Conservation (phyloP, 2,797 vertebrate species). For the Chrysocyon brachyurus region DNA sequence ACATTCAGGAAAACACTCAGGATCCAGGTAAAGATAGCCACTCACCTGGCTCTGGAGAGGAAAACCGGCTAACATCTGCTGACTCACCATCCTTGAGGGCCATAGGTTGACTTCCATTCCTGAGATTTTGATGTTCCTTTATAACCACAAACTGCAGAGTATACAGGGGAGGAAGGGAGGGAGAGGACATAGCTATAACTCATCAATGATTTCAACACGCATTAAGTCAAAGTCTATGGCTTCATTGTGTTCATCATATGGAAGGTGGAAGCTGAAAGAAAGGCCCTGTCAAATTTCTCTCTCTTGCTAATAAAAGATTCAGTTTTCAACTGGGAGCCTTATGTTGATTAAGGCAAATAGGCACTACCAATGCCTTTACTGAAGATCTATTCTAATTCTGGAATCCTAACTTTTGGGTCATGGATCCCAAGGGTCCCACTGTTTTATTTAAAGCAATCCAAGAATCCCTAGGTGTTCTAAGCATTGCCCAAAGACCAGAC, state of each 20-base stretch:
- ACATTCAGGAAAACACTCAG: neutral
- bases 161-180: constrained; percentile 14
- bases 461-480: neutral
- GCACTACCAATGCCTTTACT: neutral
- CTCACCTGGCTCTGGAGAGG: constrained; percentile 89
- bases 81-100: constrained; percentile 83
- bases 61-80: constrained; percentile 85
- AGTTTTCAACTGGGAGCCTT: neutral
- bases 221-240: neutral
- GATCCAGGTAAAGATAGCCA: constrained; percentile 59
- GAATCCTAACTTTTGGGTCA: neutral
- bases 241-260: neutral
- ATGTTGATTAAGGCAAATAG: neutral
- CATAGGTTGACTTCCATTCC: constrained; percentile 73
- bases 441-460: neutral
- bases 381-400: constrained; percentile 13
- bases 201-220: neutral
- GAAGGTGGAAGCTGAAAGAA: neutral
- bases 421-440: neutral
- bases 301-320: neutral
- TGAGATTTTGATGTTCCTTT: constrained; percentile 83
- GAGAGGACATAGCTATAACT: neutral
- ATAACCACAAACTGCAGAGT: constrained; percentile 89
- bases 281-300: neutral
- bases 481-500: neutral